Evolutionary conservation across 2,888 invertebrate species (phyloP).

Genomic region (Marasmarcha lunaedactyla): DNA sequence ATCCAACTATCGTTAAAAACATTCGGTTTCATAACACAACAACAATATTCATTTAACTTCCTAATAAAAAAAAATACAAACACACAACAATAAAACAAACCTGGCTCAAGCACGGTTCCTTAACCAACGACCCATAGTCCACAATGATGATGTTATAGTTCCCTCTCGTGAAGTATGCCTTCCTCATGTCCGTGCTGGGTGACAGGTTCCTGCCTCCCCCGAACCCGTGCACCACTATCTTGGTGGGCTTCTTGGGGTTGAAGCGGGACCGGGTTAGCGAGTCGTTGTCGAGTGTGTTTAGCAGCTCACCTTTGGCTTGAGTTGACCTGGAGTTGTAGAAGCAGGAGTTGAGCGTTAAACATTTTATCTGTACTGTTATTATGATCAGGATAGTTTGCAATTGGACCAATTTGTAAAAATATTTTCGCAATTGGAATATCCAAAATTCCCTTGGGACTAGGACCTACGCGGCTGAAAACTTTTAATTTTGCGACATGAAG

Average conservation of each 20-base stretch:
- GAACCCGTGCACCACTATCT: constrained; percentile 92
- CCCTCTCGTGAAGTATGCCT: constrained; percentile 84
- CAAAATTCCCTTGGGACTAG: too few species aligned
- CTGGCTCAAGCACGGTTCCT: constrained; percentile 86
- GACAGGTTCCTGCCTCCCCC: constrained; percentile 85
- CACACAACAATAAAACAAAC: constrained; percentile 29
- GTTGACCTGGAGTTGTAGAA: constrained; percentile 72
- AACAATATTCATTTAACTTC: too few species aligned
- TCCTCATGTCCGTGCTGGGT: constrained; percentile 86
- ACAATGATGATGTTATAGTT: constrained; percentile 89
- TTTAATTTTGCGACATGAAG: too few species aligned
- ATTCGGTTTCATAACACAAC: too few species aligned
- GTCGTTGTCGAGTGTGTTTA: constrained; percentile 77
- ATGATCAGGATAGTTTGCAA: too few species aligned
- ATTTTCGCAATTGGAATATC: too few species aligned
- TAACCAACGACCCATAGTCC: constrained; percentile 84
- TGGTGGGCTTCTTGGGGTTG: constrained; percentile 82
- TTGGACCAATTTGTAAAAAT: too few species aligned
- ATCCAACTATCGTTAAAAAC: too few species aligned
- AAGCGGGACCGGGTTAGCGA: constrained; percentile 82
- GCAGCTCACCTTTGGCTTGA: constrained; percentile 77
- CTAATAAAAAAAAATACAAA: too few species aligned
- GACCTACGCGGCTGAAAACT: too few species aligned
- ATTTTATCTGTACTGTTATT: too few species aligned
- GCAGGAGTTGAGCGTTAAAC: background rate